Evolutionary conservation across 2,797 vertebrate species (phyloP), one percentile per base, ranked within the genome.

Genomic region (Sciaenops ocellatus): DNA sequence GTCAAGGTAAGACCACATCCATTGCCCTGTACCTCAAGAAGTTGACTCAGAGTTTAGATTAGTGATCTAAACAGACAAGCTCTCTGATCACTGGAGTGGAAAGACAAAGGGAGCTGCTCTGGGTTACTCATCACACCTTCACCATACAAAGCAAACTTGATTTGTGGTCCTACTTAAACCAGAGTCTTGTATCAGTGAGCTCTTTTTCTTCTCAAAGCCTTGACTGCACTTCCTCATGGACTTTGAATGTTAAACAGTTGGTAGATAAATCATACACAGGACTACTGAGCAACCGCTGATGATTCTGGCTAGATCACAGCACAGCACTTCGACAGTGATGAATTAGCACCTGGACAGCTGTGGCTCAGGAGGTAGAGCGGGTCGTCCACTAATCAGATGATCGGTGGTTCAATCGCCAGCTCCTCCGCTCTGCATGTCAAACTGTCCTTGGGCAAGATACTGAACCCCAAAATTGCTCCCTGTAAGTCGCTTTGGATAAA

Each of bases 111-210:
- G 59, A 76, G 55, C 76, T 71, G 46, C 71, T 73, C 59, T 15
- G 61, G 44, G 82, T 86, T 82, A 89, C 84, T 90, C 88, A 90
- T 89, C 86, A 69, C 87, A 89, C 79, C 80, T 90, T 85, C 54
- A 38, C 41, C 47, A 72, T 24, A 79, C 71, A 85, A 81, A 81
- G 46, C 44, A 52, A 62, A 30, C 60, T 41, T 78, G 69, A 85
- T 90, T 88, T 86, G 78, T 85, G 73, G 69, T 77, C 46, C 73
- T 60, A 46, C 69, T 83, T 78, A 77, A 83, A 68, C 47, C 67
- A 34, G 47, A 24, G 57, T 26, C 22, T 67, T 65, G 18, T 75
- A 81, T 83, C 69, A 76, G n/a, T 48, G 26, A 18, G 50, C 24
- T 57, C 46, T 44, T 72, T 79, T 66, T 61, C 72, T 67, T 72